Evolutionary conservation across 1,140 invertebrate species (phyloP).

Genomic region (Cepaea nemoralis): DNA sequence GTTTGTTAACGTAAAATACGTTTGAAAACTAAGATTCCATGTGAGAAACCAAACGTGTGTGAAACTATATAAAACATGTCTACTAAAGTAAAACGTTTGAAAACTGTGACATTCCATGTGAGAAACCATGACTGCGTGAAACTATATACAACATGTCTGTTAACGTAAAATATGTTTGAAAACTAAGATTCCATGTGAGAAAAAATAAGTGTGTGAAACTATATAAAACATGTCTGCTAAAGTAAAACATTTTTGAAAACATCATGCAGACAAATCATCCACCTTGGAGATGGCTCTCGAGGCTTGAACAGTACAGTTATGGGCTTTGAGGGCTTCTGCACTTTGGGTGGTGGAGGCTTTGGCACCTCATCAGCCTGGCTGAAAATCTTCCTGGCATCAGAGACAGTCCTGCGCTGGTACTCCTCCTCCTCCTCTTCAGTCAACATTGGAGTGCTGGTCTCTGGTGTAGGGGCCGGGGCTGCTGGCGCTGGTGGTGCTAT

Average conservation of each 20-base stretch:
- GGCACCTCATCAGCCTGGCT: constrained; percentile 44
- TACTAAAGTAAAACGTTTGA: no score
- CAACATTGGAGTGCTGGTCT: constrained; percentile 36
- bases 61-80: no score
- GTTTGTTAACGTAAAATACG: no score
- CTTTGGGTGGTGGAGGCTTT: constrained; percentile 44
- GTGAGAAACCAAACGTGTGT: no score
- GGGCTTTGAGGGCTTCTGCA: constrained; percentile 45
- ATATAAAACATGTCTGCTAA: no score
- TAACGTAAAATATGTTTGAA: no score
- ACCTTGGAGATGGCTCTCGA: constrained; percentile 47
- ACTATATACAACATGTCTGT: no score
- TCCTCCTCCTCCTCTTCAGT: constrained; percentile 54
- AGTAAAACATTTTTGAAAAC: not conserved
- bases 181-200: no score
- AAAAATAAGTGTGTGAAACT: no score
- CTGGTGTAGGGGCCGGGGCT: constrained; percentile 44
- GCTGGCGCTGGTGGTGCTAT: constrained; percentile 16
- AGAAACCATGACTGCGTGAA: no score
- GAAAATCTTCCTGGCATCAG: constrained; percentile 52
- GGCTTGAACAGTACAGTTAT: constrained; percentile 40
- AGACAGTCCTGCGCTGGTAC: constrained; percentile 46
- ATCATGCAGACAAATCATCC: constrained; percentile 2
- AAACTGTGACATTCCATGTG: no score
- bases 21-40: no score